Evolutionary conservation across 2,888 invertebrate species (phyloP).

Genomic region (Aphrophora alni): DNA sequence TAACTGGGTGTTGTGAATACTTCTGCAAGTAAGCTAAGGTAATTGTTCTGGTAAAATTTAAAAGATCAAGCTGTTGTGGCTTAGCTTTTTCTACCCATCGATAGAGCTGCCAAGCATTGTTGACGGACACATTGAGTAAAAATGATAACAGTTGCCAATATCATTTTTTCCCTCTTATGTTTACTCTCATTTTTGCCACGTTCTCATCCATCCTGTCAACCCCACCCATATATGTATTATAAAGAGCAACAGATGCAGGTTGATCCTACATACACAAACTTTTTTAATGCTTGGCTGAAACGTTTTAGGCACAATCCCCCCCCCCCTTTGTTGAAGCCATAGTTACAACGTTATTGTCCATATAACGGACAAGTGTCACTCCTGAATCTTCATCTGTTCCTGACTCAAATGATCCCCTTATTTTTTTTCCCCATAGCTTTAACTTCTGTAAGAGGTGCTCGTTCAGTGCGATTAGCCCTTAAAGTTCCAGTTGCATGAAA

Average conservation of each 20-base stretch:
- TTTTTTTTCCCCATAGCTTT: background rate
- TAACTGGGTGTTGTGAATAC: background rate
- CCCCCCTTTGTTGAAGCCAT: background rate
- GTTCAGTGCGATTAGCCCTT: slow-evolving; percentile 15
- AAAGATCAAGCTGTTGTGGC: slow-evolving; percentile 4
- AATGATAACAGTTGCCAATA: slow-evolving; percentile 24
- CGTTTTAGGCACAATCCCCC: background rate
- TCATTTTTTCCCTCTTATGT: slow-evolving; percentile 13
- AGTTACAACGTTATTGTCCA: slow-evolving; percentile 25
- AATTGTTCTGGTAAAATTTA: background rate
- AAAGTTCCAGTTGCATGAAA: slow-evolving; percentile 7
- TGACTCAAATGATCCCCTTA: slow-evolving; percentile 11
- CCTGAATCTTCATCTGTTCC: background rate
- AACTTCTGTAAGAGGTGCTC: slow-evolving; percentile 10
- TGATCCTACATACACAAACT: background rate
- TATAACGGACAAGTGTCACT: slow-evolving; percentile 25
- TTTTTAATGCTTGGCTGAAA: background rate
- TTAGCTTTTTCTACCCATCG: background rate
- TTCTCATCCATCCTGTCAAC: slow-evolving; percentile 24
- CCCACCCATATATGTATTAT: slow-evolving; percentile 25
- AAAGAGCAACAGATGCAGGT: background rate
- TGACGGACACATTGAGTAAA: slow-evolving; percentile 6
- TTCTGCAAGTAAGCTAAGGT: slow-evolving; percentile 7
- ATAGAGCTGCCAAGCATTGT: slow-evolving; percentile 6
- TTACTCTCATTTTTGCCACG: slow-evolving; percentile 6